Base-by-base conservation (phyloP, 1,140 invertebrate genomes). In the Mamestra configurata region DNA sequence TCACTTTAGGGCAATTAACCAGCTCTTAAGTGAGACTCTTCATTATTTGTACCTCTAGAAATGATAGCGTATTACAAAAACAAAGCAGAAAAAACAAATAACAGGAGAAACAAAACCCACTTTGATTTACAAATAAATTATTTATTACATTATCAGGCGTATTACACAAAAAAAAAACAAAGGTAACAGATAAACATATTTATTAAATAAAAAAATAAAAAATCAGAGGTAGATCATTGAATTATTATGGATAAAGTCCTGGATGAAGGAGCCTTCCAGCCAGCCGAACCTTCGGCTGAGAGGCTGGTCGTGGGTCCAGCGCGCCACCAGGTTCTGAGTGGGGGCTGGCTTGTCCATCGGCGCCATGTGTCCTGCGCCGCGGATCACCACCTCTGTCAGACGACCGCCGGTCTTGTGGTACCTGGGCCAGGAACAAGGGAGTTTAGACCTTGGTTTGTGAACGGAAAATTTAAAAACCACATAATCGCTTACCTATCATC, bases 291-390 rank as follows among this genome's bases (percentile, higher is more conserved):
- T 64, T 7, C 20, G 15, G 27, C 81, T 84, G 13, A 93, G 81
- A 0, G 87, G 79, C 15, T 79, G 11, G 8, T 78, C 76, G 57
- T 86, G 87, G 1, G 97, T 96, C 90, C 98, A 98, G 77, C 96
- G 94, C 20, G 96, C 95, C 40, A 98, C 96, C 61, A 98, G 90
- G 83, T 96, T 96, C 68, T 96, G 95, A 0, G 95, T 95, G 88
- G 96, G 96, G 18, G 93, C 95, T 0, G 97, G 97, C 84, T 97
- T 96, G 92, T 98, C 97, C 15, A 94, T 82, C 0, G 97, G 97
- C 22, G 97, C 96, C 95, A 97, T 97, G 82, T 98, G 97, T 0
- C 97, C 97, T 8, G 97, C 97, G 85, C 96, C 96, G 46, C 97
- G 94, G 4, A 97, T 95, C 35, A 97, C 82, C n/a, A 97, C 96